phyloP scores from a whole-genome alignment of 2,113 vertebrate genomes.

The Colistium nudipinnis region DNA sequence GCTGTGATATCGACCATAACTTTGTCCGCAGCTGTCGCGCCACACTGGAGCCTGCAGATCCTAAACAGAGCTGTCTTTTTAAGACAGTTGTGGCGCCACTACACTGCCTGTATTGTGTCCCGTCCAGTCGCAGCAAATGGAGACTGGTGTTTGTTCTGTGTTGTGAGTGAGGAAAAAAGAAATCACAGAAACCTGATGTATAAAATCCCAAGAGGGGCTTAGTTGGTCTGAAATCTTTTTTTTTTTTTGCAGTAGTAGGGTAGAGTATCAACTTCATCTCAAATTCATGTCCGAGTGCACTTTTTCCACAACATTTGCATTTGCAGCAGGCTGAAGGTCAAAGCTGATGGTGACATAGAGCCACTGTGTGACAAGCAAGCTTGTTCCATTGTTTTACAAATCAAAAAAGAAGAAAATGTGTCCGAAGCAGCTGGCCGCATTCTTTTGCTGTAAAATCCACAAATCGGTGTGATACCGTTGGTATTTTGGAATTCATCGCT shows the following conservation, averaged over 20 bases:
- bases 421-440: neutral
- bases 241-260: neutral
- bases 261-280: neutral
- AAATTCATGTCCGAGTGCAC: too few relatives aligned
- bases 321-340: neutral
- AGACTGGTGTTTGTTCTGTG: neutral
- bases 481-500: constrained; percentile 23
- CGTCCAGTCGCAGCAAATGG: constrained; percentile 17
- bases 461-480: neutral
- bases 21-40: constrained; percentile 16
- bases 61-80: neutral
- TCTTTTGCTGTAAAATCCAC: constrained; percentile 9
- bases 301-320: neutral
- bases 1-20: neutral
- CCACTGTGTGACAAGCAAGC: neutral
- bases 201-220: neutral
- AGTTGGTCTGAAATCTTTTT: too few relatives aligned
- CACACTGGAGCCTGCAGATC: constrained; percentile 9
- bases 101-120: constrained; percentile 28
- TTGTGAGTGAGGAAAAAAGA: neutral
- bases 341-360: neutral
- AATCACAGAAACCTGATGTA: neutral
- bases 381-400: neutral
- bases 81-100: constrained; percentile 17
- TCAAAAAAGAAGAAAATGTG: neutral